Conservation (phyloP, 2,797 vertebrate species). For the Paedocypris micromegethes region DNA sequence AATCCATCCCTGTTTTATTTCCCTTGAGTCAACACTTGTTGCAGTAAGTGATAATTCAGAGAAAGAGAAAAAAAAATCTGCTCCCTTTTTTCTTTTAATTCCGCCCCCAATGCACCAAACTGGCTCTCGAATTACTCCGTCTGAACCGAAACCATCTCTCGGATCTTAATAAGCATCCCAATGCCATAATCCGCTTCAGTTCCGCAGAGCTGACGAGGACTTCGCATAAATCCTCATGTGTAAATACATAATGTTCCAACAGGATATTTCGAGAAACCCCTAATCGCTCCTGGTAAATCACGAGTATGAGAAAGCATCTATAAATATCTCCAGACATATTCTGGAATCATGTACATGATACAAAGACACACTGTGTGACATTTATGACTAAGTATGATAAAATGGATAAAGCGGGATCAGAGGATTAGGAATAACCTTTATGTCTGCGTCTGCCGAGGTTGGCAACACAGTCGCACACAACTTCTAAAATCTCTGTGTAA, state of each 20-base stretch:
- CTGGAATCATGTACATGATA: slow-evolving; percentile 12
- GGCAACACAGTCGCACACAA: background rate
- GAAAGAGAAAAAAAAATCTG: background rate
- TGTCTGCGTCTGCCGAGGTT: background rate
- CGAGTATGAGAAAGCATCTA: slow-evolving; percentile 2
- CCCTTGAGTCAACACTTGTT: slow-evolving; percentile 28
- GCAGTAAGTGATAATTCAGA: slow-evolving; percentile 22
- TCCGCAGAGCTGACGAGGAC: background rate
- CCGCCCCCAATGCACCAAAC: slow-evolving; percentile 36
- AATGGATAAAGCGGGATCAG: slow-evolving; percentile 19
- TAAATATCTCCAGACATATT: slow-evolving; percentile 11
- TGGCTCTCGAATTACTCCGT: slow-evolving; percentile 22
- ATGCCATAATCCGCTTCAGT: slow-evolving; percentile 33
- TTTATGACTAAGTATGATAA: slow-evolving; percentile 14
- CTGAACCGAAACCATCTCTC: slow-evolving; percentile 34
- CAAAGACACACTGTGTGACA: slow-evolving; percentile 13
- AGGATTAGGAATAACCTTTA: slow-evolving; percentile 27
- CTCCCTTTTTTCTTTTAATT: slow-evolving; percentile 24
- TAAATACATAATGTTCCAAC: slow-evolving; percentile 13
- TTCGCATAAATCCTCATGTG: slow-evolving; percentile 18
- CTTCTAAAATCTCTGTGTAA: slow-evolving; percentile 9
- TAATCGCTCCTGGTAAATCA: slow-evolving; percentile 8
- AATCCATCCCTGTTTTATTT: slow-evolving; percentile 24
- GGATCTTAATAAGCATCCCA: slow-evolving; percentile 34
- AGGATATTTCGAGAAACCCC: slow-evolving; percentile 10